Evolutionary conservation across 2,888 invertebrate genomes (phyloP).

Genomic region (Shargacucullia verbasci): DNA sequence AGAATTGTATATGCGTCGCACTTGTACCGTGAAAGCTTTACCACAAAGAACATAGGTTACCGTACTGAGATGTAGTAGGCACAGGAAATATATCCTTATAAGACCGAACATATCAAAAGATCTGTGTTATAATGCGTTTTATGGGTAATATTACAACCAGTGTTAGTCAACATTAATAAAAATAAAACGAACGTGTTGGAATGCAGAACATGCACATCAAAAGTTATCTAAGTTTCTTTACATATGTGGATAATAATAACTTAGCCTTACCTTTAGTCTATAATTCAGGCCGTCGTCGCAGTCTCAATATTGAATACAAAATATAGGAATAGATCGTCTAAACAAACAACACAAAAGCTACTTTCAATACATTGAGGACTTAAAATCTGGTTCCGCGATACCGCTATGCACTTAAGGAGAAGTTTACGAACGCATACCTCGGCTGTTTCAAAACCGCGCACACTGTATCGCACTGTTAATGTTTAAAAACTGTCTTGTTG

Average conservation of each 20-base stretch:
- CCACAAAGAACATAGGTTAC: slow-evolving; percentile 17
- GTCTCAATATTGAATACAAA: slow-evolving; percentile 49
- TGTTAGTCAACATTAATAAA: slow-evolving; percentile 22
- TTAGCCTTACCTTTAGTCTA: slow-evolving; percentile 59
- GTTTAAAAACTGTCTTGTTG: slow-evolving; percentile 54
- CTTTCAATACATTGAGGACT: slow-evolving; percentile 70
- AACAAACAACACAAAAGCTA: slow-evolving; percentile 70
- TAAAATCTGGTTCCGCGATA: slow-evolving; percentile 78
- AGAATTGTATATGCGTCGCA: slow-evolving; percentile 13
- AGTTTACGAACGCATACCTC: slow-evolving; percentile 60
- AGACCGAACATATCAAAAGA: slow-evolving; percentile 3
- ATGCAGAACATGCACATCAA: slow-evolving; percentile 14
- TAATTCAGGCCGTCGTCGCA: slow-evolving; percentile 55
- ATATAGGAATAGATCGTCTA: slow-evolving; percentile 46
- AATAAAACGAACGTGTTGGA: slow-evolving; percentile 27
- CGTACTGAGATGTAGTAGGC: background rate
- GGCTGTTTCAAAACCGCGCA: slow-evolving; percentile 56
- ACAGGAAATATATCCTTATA: background rate
- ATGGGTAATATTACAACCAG: slow-evolving; percentile 1
- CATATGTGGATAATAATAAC: background rate
- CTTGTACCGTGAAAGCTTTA: background rate
- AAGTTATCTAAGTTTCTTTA: slow-evolving; percentile 1
- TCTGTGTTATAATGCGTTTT: background rate
- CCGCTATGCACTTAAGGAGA: slow-evolving; percentile 76
- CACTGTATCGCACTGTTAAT: slow-evolving; percentile 56